Evolutionary conservation across 2,888 invertebrate genomes (phyloP).

Genomic region (Tiliacea aurago): DNA sequence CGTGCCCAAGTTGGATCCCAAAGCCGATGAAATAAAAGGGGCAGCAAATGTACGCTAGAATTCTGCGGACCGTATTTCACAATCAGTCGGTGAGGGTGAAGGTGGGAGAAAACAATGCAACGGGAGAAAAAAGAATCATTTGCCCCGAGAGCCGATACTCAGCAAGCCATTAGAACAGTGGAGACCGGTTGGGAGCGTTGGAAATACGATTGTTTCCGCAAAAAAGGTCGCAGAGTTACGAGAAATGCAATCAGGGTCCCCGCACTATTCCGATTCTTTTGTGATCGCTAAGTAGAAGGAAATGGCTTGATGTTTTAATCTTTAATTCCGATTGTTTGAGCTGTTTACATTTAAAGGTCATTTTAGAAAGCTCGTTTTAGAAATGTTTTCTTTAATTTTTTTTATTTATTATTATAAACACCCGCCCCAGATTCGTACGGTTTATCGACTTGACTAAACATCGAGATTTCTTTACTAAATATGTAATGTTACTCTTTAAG

Average conservation of each 20-base stretch:
- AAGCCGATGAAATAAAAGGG: slow-evolving; percentile 13
- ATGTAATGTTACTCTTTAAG: no score
- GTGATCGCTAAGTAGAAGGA: slow-evolving; percentile 29
- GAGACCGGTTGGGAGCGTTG: slow-evolving; percentile 41
- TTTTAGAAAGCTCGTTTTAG: neutral
- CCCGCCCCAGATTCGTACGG: no score
- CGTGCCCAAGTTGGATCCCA: neutral
- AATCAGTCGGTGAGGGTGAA: slow-evolving; percentile 21
- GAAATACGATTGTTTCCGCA: slow-evolving; percentile 50
- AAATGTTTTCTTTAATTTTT: neutral
- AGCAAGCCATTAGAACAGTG: slow-evolving; percentile 61
- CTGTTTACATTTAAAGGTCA: neutral
- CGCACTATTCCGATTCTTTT: slow-evolving; percentile 38
- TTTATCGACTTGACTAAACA: neutral
- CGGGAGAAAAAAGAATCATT: slow-evolving; percentile 45
- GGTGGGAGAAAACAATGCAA: slow-evolving; percentile 43
- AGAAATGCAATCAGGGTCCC: slow-evolving; percentile 59
- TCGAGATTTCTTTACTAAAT: neutral
- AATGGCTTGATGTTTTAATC: slow-evolving; percentile 32
- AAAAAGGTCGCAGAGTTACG: slow-evolving; percentile 39
- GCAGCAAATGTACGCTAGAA: slow-evolving; percentile 16
- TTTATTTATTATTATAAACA: no score
- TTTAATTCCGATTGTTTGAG: slow-evolving; percentile 19
- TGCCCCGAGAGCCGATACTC: slow-evolving; percentile 50
- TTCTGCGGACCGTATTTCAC: slow-evolving; percentile 21